These are phyloP conservation scores for Callospermophilus lateralis DNA, from an alignment of 2,113 vertebrate genomes.

Conservation along the genomic window DNA sequence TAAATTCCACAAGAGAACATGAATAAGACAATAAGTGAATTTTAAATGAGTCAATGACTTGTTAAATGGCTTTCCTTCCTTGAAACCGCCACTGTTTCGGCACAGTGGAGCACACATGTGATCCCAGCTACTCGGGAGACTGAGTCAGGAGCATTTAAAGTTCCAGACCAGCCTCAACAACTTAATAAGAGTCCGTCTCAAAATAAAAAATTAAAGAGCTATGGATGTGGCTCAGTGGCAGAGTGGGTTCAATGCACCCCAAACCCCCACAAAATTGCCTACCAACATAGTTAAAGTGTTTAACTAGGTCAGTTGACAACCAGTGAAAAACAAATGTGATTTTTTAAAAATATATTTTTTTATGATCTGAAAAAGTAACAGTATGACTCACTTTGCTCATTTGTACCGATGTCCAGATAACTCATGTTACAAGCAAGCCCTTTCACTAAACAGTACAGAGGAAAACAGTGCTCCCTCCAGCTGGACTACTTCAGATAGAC, in stretches of 20 bases:
- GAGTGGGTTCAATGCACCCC: no score
- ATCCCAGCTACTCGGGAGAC: no score
- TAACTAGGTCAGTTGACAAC: neutral
- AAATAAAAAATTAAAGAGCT: no score
- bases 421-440: fast-evolving
- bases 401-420: neutral
- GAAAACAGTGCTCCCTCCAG: no score
- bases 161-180: no score
- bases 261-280: neutral
- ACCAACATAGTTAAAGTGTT: neutral
- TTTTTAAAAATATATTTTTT: neutral
- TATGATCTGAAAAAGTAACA: neutral
- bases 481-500: fast-evolving
- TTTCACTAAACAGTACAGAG: neutral
- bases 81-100: neutral
- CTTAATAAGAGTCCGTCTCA: no score
- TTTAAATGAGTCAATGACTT: neutral
- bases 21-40: neutral
- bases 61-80: neutral
- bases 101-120: no score
- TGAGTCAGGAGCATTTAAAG: no score
- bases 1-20: neutral
- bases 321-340: neutral
- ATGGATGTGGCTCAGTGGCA: no score
- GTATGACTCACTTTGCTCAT: neutral